Evolutionary conservation across 1,140 invertebrate genomes (phyloP).

Genomic region (Vanessa tameamea): DNA sequence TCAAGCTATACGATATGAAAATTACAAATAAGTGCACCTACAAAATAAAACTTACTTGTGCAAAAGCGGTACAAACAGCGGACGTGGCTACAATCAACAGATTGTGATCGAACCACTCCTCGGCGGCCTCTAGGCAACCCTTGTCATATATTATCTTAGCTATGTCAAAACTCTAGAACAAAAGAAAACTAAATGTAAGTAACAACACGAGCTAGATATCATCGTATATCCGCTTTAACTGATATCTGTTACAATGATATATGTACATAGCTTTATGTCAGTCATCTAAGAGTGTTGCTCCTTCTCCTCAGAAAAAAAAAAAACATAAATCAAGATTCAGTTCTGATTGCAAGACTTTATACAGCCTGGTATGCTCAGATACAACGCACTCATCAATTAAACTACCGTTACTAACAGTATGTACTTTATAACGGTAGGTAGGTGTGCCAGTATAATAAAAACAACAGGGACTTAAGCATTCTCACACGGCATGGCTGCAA

Average conservation of each 20-base stretch:
- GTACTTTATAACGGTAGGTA: no score
- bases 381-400: no score
- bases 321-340: no score
- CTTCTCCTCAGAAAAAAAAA: not conserved
- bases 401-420: no score
- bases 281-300: no score
- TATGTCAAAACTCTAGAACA: constrained; percentile 86
- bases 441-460: no score
- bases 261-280: not conserved
- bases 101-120: constrained; percentile 97
- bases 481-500: no score
- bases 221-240: not conserved
- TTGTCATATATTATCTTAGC: constrained; percentile 94
- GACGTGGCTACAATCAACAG: constrained; percentile 94
- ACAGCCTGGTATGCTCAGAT: no score
- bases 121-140: constrained; percentile 94
- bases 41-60: constrained; percentile 88
- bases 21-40: constrained; percentile 45
- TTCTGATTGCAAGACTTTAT: no score
- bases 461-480: no score
- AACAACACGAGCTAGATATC: constrained; percentile 29
- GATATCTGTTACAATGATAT: not conserved
- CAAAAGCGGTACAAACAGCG: constrained; percentile 91
- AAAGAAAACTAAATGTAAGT: constrained; percentile 70
- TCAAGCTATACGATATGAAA: no score